Evolutionary conservation across 2,113 vertebrate species (phyloP).

Genomic region (Xyrauchen texanus): DNA sequence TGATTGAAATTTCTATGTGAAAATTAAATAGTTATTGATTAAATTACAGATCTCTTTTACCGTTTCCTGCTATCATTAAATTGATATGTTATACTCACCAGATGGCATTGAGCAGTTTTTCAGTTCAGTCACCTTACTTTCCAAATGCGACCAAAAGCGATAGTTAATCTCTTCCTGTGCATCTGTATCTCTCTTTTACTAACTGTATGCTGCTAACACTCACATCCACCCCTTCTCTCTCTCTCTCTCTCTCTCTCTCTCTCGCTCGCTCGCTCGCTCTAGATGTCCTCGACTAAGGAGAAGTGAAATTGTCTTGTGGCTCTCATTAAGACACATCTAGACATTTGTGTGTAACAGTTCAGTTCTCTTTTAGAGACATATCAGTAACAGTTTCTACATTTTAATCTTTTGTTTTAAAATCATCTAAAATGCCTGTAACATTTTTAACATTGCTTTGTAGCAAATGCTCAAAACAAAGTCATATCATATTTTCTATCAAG

Average conservation of each 20-base stretch:
- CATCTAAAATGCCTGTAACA: no score
- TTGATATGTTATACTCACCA: neutral
- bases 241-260: neutral
- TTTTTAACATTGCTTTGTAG: no score
- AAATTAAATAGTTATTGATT: no score
- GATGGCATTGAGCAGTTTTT: neutral
- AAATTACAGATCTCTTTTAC: neutral
- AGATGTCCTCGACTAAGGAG: neutral
- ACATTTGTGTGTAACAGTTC: neutral
- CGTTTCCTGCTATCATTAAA: neutral
- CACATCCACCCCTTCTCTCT: neutral
- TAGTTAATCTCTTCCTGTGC: neutral
- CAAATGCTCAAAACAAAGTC: neutral
- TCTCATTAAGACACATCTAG: neutral
- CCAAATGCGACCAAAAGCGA: neutral
- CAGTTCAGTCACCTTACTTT: neutral
- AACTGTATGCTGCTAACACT: no score
- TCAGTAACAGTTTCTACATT: neutral
- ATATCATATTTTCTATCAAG: neutral
- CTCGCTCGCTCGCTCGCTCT: neutral
- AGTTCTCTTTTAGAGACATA: neutral
- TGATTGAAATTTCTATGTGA: no score
- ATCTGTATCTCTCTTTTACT: no score
- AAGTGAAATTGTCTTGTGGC: constrained; percentile 21
- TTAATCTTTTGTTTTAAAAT: no score